Evolutionary conservation across 1,140 invertebrate genomes (phyloP).

Genomic region (Macrobrachium rosenbergii): DNA sequence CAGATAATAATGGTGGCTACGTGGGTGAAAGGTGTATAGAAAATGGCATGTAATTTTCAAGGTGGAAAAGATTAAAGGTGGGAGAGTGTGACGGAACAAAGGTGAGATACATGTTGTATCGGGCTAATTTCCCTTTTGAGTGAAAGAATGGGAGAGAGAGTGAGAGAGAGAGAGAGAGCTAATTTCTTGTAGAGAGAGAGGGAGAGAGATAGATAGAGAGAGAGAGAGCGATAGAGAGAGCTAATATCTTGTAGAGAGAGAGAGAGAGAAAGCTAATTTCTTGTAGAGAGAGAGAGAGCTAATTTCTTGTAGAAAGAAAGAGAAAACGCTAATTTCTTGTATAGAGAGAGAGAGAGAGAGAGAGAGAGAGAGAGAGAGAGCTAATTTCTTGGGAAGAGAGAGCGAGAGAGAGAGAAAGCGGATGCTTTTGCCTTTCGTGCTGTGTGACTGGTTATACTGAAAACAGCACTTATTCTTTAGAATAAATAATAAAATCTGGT

Average conservation of each 20-base stretch:
- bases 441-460: too few relatives aligned
- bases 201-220: too few relatives aligned
- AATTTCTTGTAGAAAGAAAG: too few relatives aligned
- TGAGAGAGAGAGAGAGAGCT: neutral
- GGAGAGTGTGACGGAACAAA: neutral
- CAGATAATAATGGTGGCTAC: too few relatives aligned
- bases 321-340: too few relatives aligned
- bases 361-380: neutral
- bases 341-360: conserved; percentile 4
- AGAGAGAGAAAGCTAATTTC: neutral
- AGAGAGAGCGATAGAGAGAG: too few relatives aligned
- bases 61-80: neutral
- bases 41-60: neutral
- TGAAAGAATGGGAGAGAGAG: neutral
- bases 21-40: neutral
- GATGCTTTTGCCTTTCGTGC: neutral
- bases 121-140: neutral
- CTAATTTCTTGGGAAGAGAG: neutral
- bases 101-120: too few relatives aligned
- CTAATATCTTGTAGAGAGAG: too few relatives aligned
- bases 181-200: too few relatives aligned
- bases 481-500: too few relatives aligned
- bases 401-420: neutral
- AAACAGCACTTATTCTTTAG: too few relatives aligned
- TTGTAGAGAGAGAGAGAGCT: neutral